Conservation (phyloP, 2,888 invertebrate species). For the Callyntrura sp. region DNA sequence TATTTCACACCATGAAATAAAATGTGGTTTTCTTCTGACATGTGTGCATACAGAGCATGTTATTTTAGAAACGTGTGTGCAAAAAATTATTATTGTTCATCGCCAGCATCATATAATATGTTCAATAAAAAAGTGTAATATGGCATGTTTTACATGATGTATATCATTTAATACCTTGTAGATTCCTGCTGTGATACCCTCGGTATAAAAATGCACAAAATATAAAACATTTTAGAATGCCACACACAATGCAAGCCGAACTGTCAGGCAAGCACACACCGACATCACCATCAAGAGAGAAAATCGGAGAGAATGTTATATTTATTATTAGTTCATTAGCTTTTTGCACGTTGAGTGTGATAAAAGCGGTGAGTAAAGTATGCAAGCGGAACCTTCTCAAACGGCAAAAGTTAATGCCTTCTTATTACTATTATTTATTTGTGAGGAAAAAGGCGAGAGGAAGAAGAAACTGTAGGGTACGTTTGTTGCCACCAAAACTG, state of each 20-base stretch:
- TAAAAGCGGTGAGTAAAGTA: background rate
- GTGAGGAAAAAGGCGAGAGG: too few species aligned
- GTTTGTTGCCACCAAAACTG: slow-evolving; percentile 33
- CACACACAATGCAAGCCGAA: too few species aligned
- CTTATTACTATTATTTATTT: background rate
- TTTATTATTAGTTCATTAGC: slow-evolving; percentile 54
- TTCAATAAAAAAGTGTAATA: background rate
- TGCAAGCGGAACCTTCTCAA: too few species aligned
- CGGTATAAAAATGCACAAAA: slow-evolving; percentile 28
- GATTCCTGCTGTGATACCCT: slow-evolving; percentile 50
- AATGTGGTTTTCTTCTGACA: slow-evolving; percentile 15
- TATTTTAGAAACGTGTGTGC: too few species aligned
- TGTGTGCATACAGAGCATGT: too few species aligned
- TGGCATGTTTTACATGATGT: slow-evolving; percentile 26
- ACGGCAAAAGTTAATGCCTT: slow-evolving; percentile 29
- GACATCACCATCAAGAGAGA: slow-evolving; percentile 4
- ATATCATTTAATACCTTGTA: slow-evolving; percentile 52
- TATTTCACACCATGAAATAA: slow-evolving; percentile 19
- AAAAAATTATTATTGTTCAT: background rate
- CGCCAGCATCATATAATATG: background rate
- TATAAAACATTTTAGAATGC: slow-evolving; percentile 25
- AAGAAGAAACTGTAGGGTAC: slow-evolving; percentile 6
- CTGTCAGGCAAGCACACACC: too few species aligned
- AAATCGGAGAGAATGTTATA: slow-evolving; percentile 41
- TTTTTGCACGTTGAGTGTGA: slow-evolving; percentile 38